These are phyloP conservation scores for Lateolabrax maculatus DNA, from an alignment of 2,797 vertebrate species.

Conservation along the genomic window DNA sequence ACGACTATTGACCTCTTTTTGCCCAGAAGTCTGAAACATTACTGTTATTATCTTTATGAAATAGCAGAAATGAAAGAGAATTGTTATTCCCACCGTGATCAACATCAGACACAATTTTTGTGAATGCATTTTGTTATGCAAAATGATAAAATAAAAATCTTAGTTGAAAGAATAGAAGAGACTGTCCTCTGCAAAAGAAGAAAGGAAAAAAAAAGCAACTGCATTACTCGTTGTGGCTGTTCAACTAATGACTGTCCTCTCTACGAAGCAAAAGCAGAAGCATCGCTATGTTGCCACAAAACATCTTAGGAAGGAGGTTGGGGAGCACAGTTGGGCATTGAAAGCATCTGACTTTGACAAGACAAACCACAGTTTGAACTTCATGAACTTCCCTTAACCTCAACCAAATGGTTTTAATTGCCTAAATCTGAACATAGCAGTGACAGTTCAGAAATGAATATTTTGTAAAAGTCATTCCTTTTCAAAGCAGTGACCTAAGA, in stretches of 20 bases:
- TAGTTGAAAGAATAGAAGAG: neutral
- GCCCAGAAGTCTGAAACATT: neutral
- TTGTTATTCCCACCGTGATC: neutral
- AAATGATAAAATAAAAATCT: too few relatives aligned
- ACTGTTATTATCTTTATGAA: neutral
- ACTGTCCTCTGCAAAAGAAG: neutral
- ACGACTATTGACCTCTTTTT: constrained; percentile 42
- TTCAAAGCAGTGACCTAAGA: neutral
- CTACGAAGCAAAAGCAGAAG: neutral
- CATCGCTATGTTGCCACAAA: neutral
- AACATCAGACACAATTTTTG: neutral
- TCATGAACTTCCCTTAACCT: neutral
- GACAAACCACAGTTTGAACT: neutral
- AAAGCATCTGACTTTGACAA: neutral
- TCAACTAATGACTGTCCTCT: neutral
- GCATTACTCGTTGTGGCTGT: too few relatives aligned
- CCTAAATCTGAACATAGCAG: neutral
- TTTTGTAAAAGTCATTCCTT: neutral
- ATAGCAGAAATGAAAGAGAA: neutral
- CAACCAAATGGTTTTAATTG: neutral
- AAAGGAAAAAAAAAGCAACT: too few relatives aligned
- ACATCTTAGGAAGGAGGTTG: neutral
- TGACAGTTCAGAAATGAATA: neutral
- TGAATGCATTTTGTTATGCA: too few relatives aligned
- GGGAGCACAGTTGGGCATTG: neutral